A percentile compares a stretch with the other conserved stretches of the same genome.
Conservation (phyloP, 1,140 invertebrate genomes). For the Pygmarrhopalites habei region DNA sequence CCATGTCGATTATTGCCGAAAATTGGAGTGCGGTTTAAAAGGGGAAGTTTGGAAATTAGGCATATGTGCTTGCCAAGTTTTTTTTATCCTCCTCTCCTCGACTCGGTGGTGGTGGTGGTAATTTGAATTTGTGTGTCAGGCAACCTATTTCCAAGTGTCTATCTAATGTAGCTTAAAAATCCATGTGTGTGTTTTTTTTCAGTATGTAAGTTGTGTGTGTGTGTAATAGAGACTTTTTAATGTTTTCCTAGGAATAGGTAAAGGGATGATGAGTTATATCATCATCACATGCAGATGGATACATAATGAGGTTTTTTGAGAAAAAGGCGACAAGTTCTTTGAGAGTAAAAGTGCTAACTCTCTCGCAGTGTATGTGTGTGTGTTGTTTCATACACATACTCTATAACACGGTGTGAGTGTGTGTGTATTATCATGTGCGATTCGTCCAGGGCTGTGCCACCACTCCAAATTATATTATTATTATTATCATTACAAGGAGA, state of each 20-base stretch:
- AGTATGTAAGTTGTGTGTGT: background rate
- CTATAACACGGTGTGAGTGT: too few species aligned
- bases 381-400: too few species aligned
- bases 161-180: background rate
- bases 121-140: background rate
- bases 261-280: too few species aligned
- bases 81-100: background rate
- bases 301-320: too few species aligned
- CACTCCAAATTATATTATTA: too few species aligned
- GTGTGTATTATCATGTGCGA: too few species aligned
- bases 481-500: too few species aligned
- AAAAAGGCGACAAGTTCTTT: too few species aligned
- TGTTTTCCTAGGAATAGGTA: background rate
- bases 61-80: background rate
- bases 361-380: too few species aligned
- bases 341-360: too few species aligned
- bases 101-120: background rate
- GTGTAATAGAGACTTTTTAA: background rate
- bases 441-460: too few species aligned
- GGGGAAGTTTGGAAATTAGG: constrained; percentile 2
- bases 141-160: background rate
- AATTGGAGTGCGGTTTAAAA: constrained; percentile 3
- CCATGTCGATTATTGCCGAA: background rate
- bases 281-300: too few species aligned
- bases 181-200: background rate